Base-by-base conservation (phyloP, 2,113 vertebrate species). In the Sminthopsis crassicaudata region DNA sequence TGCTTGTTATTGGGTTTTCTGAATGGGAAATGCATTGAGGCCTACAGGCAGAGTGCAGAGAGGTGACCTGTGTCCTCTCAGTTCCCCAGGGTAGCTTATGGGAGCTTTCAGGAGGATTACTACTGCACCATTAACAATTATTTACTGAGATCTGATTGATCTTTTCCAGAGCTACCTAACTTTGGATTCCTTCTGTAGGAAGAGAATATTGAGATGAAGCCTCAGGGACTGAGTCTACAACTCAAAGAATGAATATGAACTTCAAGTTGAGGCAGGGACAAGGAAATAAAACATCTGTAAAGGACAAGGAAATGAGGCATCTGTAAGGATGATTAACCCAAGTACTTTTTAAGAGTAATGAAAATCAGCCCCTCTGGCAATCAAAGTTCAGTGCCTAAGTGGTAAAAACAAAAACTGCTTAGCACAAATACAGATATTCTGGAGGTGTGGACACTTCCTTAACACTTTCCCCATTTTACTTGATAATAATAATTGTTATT, bases 91-190 rank as follows among this genome's bases (percentile, higher is more conserved):
- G 48, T 50, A 57, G 57, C 53, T 84, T n/a, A 46, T 48, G 26
- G 46, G n/a, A 8, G 7, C 27, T 90, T 93, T 60, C 23, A 22
- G 67, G 50, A 8, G 90, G 52, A 50, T 89, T 26, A 6, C 55
- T 46, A 76, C 53, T 48, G 91, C 42, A 54, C 50, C 19, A 8
- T 90, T 42, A 24, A 46, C 16, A 90, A 90, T 53, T 50, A 52
- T 93, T 46, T 25, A 50, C 55, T 46, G 48, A 92, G 52, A 90
- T 22, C 48, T 53, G 30, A 51, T 16, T 52, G 8, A 46, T 60
- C 14, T 90, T 94, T 94, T 30, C 93, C 57, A 76, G 91, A 67
- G 25, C 76, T 51, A 67, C 92, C 8, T 52, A 52, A 19, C 76
- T 92, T 96, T 50, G 30, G 57, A 25, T 46, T 54, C 53, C 48